Conservation (phyloP, 1,140 invertebrate species). For the Cydia pomonella region DNA sequence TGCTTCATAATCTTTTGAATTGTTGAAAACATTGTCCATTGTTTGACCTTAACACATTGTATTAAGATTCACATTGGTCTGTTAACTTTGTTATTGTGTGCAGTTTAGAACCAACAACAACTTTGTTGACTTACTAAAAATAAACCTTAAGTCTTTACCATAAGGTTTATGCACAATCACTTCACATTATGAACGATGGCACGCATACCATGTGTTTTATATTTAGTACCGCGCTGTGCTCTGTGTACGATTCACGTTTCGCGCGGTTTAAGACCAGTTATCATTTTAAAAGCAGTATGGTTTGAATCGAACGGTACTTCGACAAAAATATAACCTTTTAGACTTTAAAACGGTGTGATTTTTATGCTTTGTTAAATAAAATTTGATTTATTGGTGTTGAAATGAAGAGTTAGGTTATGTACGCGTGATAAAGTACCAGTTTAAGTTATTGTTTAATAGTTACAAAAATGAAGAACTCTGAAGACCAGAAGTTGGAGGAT, state of each 20-base stretch:
- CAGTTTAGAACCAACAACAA: too few species aligned
- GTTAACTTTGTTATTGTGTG: too few species aligned
- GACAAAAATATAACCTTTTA: not conserved
- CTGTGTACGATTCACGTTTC: not conserved
- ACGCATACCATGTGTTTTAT: not conserved
- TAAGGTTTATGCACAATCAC: too few species aligned
- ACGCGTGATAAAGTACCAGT: not conserved
- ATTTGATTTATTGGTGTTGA: not conserved
- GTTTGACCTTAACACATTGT: not conserved
- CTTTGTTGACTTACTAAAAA: too few species aligned
- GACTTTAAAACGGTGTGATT: too few species aligned
- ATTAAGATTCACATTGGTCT: not conserved
- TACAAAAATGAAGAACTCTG: conserved; percentile 36
- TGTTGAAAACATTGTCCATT: not conserved
- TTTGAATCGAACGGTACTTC: not conserved
- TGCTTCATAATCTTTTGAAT: too few species aligned
- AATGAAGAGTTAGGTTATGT: not conserved
- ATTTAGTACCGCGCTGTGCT: conserved; percentile 1
- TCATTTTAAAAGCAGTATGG: not conserved
- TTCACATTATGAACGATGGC: not conserved
- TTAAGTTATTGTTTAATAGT: conserved; percentile 10
- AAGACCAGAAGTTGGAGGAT: conserved; percentile 48
- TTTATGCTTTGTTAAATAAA: too few species aligned
- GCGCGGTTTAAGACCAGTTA: not conserved
- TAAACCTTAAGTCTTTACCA: too few species aligned